Percentiles rank a stretch among this genome's conserved stretches.
phyloP scores from a whole-genome alignment of 2,888 invertebrate species.

The Hypsopygia costalis region DNA sequence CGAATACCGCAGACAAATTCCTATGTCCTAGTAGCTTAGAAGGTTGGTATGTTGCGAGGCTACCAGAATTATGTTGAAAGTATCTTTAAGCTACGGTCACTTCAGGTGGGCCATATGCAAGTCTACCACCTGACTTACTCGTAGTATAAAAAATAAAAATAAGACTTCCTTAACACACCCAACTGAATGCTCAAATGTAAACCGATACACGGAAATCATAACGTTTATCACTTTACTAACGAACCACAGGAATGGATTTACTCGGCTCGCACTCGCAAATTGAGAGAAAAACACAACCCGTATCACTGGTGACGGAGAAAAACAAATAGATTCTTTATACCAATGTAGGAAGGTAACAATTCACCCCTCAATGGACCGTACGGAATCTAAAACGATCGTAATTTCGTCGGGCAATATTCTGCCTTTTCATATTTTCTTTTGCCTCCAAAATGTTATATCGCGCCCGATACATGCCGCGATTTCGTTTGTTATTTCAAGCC shows the following conservation, averaged over 20 bases:
- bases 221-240: constrained; percentile 17
- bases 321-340: constrained; percentile 75
- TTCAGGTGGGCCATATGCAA: too few species aligned
- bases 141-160: too few species aligned
- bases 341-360: constrained; percentile 75
- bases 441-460: constrained; percentile 67
- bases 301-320: constrained; percentile 49
- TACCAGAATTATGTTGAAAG: too few species aligned
- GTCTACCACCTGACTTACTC: too few species aligned
- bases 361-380: constrained; percentile 72
- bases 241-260: constrained; percentile 24
- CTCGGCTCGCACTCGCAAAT: constrained; percentile 27
- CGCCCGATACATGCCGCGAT: constrained; percentile 67
- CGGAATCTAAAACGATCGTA: constrained; percentile 76
- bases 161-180: neutral
- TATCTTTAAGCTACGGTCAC: too few species aligned
- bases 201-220: constrained; percentile 4
- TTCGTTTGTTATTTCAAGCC: constrained; percentile 75
- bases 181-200: neutral
- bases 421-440: constrained; percentile 76
- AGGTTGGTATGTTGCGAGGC: too few species aligned
- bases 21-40: too few species aligned
- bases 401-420: constrained; percentile 76
- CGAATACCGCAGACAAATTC: too few species aligned
- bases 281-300: constrained; percentile 42